Evolutionary conservation across 1,140 invertebrate genomes (phyloP).

Genomic region (Drosophila ogumai): DNA sequence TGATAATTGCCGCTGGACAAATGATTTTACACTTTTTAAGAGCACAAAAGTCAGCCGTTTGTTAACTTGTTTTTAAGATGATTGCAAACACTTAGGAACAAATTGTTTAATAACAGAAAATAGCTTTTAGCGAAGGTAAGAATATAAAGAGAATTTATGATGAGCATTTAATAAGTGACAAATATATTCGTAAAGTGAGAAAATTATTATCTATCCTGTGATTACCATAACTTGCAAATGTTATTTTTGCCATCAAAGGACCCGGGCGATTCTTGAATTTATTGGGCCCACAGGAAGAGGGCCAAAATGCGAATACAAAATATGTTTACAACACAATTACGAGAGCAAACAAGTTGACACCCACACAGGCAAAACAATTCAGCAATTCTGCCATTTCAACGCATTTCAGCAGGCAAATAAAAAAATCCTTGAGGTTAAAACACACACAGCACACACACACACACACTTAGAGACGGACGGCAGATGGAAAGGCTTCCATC

Average conservation of each 20-base stretch:
- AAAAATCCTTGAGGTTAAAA: conserved; percentile 61
- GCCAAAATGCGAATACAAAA: conserved; percentile 33
- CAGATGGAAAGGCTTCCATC: conserved; percentile 50
- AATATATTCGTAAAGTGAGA: not conserved
- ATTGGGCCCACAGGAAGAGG: conserved; percentile 21
- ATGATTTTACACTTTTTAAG: not conserved
- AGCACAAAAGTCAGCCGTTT: not conserved
- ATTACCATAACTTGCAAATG: conserved; percentile 11
- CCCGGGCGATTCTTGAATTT: conserved; percentile 12
- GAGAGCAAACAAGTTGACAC: conserved; percentile 52
- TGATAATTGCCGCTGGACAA: not conserved
- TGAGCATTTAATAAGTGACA: not conserved
- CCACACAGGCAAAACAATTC: conserved; percentile 37
- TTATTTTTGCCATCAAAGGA: conserved; percentile 18
- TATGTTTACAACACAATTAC: conserved; percentile 65
- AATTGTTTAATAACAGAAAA: not conserved
- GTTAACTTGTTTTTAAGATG: not conserved
- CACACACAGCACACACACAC: conserved; percentile 13
- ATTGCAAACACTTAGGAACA: not conserved
- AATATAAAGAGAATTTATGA: not conserved
- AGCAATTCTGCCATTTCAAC: conserved; percentile 49
- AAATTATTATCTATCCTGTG: conserved; percentile 12
- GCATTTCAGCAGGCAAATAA: conserved; percentile 53
- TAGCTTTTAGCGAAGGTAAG: not conserved
- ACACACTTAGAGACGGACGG: conserved; percentile 8